These are phyloP conservation scores for Standfussiana lucernea DNA, from an alignment of 2,888 invertebrate species.

Conservation along the genomic window DNA sequence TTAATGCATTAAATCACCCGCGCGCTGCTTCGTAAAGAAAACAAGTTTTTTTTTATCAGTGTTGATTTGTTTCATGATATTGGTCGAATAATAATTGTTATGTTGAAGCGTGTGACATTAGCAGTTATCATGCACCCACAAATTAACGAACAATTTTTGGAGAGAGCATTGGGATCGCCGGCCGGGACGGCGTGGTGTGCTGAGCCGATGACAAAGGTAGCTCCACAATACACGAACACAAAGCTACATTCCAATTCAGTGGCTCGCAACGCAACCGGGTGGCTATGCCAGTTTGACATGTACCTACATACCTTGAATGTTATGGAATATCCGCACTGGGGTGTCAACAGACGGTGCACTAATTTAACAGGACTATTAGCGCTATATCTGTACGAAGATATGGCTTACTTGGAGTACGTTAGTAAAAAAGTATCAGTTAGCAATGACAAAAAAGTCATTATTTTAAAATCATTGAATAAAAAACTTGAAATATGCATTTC, in stretches of 20 bases:
- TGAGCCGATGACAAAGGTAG: neutral
- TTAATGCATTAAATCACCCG: neutral
- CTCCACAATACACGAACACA: slow-evolving; percentile 12
- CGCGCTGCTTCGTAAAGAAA: neutral
- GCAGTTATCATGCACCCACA: neutral
- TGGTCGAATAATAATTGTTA: slow-evolving; percentile 1
- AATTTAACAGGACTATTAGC: neutral
- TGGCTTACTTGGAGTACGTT: neutral
- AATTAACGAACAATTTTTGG: slow-evolving; percentile 5
- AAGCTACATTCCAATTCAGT: slow-evolving; percentile 28
- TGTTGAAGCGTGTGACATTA: neutral
- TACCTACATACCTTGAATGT: slow-evolving; percentile 25
- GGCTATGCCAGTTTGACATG: slow-evolving; percentile 5
- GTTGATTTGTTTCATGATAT: neutral
- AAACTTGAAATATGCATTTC: too few relatives aligned
- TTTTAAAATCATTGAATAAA: too few relatives aligned
- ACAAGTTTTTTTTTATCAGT: too few relatives aligned
- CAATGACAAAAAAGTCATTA: too few relatives aligned
- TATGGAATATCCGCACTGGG: slow-evolving; percentile 4
- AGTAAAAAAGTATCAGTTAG: neutral
- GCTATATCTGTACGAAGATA: too few relatives aligned
- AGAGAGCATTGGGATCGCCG: slow-evolving; percentile 2
- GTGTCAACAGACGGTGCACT: neutral
- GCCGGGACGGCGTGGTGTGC: neutral
- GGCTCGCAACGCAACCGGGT: neutral